Base-by-base conservation (phyloP, 2,797 vertebrate genomes). In the Hapalemur alaotrensis region DNA sequence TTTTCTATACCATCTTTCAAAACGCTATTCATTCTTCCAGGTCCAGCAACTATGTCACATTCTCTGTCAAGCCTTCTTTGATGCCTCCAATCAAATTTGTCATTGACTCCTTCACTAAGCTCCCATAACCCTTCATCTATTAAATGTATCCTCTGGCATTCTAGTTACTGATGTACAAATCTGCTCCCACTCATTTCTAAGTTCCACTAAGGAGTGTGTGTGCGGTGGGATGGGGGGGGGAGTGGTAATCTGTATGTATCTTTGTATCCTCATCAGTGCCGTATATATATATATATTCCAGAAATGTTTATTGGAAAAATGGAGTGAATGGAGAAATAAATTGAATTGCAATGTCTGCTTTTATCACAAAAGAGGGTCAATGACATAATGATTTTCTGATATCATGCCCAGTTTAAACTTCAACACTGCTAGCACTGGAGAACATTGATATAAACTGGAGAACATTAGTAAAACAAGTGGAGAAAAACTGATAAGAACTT, bases 401-500 rank as follows among this genome's bases (percentile, higher is more conserved):
- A 69, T 41, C 13, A 18, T 83, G 17, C 67, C 52, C 25, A 20
- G 32, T 75, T 92, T 78, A 87, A 81, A 80, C n/a, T 52, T 89
- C 50, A 89, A 8, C 8, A 43, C 20, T 48, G 72, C 81, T 57
- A 86, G 18, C 2, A 41, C 22, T 57, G 54, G 54, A 57, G 22
- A 57, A 10, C 54, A 23, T 22, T 82, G 63, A 48, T 65, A 59
- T 14, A 72, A 89, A 82, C 57, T 80, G 30, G 63, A 83, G 38
- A 75, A 75, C n/a, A 59, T 57, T 35, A 75, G 70, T 54, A 63
- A 75, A 75, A 80, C 38, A 83, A 57, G 28, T 32, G n/a, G 35
- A 84, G 59, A 91, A 82, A 67, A 85, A 35, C 46, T 41, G n/a
- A 63, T 57, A 20, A 91, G 61, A 69, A 73, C 25, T 97, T 91